A percentile compares a stretch with the other conserved stretches of the same genome.
These are phyloP conservation scores for Carcina quercana DNA, from an alignment of 2,888 invertebrate genomes.

Conservation along the genomic window DNA sequence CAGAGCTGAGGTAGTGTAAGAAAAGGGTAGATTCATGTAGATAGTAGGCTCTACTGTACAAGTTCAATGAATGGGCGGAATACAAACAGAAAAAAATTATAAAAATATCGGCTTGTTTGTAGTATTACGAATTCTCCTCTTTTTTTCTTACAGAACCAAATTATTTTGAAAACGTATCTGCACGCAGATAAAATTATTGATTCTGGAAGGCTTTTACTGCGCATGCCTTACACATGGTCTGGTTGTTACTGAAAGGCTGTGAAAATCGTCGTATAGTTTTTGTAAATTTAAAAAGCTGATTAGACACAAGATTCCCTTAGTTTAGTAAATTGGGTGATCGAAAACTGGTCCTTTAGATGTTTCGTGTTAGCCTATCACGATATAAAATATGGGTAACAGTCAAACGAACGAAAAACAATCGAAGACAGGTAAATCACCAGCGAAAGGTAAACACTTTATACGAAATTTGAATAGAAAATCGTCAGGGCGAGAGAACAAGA, in stretches of 20 bases:
- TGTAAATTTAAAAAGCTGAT: slow-evolving; percentile 5
- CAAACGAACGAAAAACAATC: slow-evolving; percentile 67
- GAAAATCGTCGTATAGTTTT: slow-evolving; percentile 27
- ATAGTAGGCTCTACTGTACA: too few relatives aligned
- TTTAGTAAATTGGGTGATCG: too few relatives aligned
- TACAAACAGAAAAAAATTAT: too few relatives aligned
- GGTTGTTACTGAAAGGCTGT: slow-evolving; percentile 31
- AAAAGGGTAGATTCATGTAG: too few relatives aligned
- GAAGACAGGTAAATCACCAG: slow-evolving; percentile 72
- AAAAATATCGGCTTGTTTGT: too few relatives aligned
- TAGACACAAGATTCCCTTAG: slow-evolving; percentile 1
- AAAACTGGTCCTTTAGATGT: too few relatives aligned
- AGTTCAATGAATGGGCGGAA: too few relatives aligned
- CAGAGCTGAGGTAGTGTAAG: too few relatives aligned
- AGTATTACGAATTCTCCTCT: too few relatives aligned
- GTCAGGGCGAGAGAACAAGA: slow-evolving; percentile 54
- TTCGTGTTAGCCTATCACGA: too few relatives aligned
- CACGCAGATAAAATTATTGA: neutral
- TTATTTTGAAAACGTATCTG: neutral
- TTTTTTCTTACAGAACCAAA: too few relatives aligned
- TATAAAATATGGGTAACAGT: slow-evolving; percentile 70
- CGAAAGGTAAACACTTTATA: slow-evolving; percentile 72
- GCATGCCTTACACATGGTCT: neutral
- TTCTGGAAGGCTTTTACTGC: neutral
- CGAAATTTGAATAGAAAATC: slow-evolving; percentile 64